Conservation (phyloP, 1,140 invertebrate species). For the Trinorchestia longiramus region DNA sequence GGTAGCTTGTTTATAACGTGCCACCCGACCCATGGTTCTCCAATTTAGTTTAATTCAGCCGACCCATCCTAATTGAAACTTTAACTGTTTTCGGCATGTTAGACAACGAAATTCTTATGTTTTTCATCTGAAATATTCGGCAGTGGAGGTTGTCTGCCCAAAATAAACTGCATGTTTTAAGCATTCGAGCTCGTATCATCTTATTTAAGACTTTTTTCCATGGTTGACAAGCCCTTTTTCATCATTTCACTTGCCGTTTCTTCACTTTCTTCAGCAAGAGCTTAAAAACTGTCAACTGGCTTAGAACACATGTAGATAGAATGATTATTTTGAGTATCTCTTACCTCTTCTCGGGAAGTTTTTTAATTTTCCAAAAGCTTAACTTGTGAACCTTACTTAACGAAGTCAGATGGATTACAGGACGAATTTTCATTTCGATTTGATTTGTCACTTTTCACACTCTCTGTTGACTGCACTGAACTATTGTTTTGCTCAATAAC, state of each 20-base stretch:
- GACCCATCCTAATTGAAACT: neutral
- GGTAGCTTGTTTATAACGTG: neutral
- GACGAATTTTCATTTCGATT: neutral
- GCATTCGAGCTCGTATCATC: neutral
- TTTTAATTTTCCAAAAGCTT: neutral
- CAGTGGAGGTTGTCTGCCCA: neutral
- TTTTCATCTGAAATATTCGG: neutral
- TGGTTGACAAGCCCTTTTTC: neutral
- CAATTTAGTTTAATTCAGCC: neutral
- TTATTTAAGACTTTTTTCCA: neutral
- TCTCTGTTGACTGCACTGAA: neutral
- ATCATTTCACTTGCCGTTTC: neutral
- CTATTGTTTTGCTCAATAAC: neutral
- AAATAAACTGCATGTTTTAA: neutral
- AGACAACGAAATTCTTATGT: neutral
- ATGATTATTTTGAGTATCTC: neutral
- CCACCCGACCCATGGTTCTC: neutral
- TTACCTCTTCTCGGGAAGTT: neutral
- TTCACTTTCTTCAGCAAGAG: neutral
- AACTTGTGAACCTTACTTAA: neutral
- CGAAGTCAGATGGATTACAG: neutral
- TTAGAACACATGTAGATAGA: neutral
- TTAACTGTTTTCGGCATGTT: neutral
- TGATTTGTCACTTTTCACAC: neutral
- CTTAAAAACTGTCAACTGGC: neutral